phyloP scores from a whole-genome alignment of 2,888 invertebrate species.

The Cryptophagus acutangulus region DNA sequence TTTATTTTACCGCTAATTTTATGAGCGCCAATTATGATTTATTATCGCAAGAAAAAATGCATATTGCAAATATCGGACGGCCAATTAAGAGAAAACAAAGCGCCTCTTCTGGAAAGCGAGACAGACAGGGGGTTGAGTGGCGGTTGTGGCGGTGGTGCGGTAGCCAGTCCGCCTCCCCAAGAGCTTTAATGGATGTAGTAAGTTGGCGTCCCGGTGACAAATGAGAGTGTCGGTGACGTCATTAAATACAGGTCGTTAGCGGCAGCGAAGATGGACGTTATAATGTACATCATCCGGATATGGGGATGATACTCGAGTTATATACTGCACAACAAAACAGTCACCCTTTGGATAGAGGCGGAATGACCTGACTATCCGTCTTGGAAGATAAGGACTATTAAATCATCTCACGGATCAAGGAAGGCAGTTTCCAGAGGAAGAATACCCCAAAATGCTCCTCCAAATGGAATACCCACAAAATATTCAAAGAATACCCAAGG shows the following conservation, averaged over 20 bases:
- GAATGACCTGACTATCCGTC: too few relatives aligned
- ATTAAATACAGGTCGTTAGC: conserved; percentile 33
- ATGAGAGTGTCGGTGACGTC: conserved; percentile 32
- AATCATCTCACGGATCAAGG: too few relatives aligned
- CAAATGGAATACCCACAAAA: too few relatives aligned
- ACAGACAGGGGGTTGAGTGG: conserved; percentile 16
- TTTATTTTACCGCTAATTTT: too few relatives aligned
- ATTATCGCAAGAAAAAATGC: too few relatives aligned
- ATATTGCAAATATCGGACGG: conserved; percentile 19
- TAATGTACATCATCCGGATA: conserved; percentile 30
- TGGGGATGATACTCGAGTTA: conserved; percentile 17
- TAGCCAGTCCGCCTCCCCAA: conserved; percentile 11
- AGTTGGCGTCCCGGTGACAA: conserved; percentile 30
- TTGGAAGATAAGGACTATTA: too few relatives aligned
- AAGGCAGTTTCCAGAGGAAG: neutral
- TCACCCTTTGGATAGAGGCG: conserved; percentile 2
- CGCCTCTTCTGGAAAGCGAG: conserved; percentile 19
- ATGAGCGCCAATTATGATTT: too few relatives aligned
- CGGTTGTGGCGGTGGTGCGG: neutral
- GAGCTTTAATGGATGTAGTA: conserved; percentile 25
- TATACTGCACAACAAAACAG: conserved; percentile 6
- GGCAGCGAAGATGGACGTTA: conserved; percentile 28
- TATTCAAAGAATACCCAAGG: too few relatives aligned
- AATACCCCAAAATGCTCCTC: neutral
- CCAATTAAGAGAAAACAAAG: conserved; percentile 26